A percentile compares a stretch with the other conserved stretches of the same genome.
phyloP scores from a whole-genome alignment of 2,113 vertebrate genomes.

The Xiphophorus hellerii region DNA sequence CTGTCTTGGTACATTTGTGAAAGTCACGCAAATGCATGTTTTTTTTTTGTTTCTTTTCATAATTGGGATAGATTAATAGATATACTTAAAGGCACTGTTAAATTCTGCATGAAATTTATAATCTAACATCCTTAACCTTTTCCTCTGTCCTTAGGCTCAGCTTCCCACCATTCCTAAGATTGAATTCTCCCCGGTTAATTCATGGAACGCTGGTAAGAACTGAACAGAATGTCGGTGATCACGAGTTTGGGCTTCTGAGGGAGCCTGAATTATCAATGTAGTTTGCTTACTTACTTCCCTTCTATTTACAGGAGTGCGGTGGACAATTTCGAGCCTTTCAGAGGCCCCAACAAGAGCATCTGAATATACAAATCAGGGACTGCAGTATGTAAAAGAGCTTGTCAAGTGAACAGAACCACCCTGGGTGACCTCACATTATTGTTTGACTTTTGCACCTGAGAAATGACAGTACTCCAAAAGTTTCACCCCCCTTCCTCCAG shows the following conservation, averaged over 20 bases:
- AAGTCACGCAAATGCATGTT: neutral
- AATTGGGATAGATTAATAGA: neutral
- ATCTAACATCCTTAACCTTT: neutral
- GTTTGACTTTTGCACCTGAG: conserved; percentile 65
- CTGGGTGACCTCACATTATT: conserved; percentile 20
- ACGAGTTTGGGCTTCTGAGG: neutral
- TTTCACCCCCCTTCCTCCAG: conserved; percentile 1
- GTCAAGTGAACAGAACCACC: conserved; percentile 77
- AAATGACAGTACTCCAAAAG: conserved; percentile 30
- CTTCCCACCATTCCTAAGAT: conserved; percentile 86
- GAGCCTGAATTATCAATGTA: neutral
- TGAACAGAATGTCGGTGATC: neutral
- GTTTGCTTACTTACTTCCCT: neutral
- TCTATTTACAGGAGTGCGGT: conserved; percentile 84
- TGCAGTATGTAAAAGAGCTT: conserved; percentile 86
- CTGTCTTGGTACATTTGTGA: neutral
- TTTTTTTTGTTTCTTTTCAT: neutral
- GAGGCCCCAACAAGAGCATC: conserved; percentile 83
- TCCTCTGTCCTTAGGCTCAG: conserved; percentile 67
- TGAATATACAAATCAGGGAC: conserved; percentile 82
- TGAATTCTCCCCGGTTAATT: conserved; percentile 82
- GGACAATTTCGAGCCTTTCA: conserved; percentile 84
- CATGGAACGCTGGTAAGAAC: conserved; percentile 92
- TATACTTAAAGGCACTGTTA: neutral
- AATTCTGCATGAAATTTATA: neutral